Percentiles rank a stretch among this genome's conserved stretches.
phyloP scores from a whole-genome alignment of 1,140 invertebrate genomes.

The Parapsyche elsis region DNA sequence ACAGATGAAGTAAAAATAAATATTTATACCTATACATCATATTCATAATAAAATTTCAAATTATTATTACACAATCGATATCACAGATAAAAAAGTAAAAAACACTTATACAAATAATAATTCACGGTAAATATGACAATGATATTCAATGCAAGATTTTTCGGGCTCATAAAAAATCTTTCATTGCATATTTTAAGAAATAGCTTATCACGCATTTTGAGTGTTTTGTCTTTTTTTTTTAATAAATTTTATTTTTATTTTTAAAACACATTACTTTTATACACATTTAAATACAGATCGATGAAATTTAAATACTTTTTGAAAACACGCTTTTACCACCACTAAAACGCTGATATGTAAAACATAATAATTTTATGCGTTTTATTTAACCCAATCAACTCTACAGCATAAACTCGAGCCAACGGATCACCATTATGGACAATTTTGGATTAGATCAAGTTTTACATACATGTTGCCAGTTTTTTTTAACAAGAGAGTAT shows the following conservation, averaged over 20 bases:
- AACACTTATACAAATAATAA: constrained; percentile 31
- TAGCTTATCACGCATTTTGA: background rate
- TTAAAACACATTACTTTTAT: background rate
- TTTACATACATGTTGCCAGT: too few relatives aligned
- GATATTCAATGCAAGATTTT: constrained; percentile 55
- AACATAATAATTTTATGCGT: too few relatives aligned
- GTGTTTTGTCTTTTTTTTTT: background rate
- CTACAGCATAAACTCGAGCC: too few relatives aligned
- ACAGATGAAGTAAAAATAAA: background rate
- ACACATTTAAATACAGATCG: background rate
- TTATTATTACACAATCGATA: constrained; percentile 19
- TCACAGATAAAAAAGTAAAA: constrained; percentile 46
- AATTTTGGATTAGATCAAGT: too few relatives aligned
- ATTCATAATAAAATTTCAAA: background rate
- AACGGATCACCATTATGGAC: too few relatives aligned
- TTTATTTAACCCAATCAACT: too few relatives aligned
- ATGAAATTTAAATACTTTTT: background rate
- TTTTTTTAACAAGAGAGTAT: too few relatives aligned
- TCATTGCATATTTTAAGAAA: constrained; percentile 48
- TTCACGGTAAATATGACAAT: constrained; percentile 19
- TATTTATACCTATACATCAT: background rate
- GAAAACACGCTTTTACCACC: background rate
- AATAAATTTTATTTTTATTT: background rate
- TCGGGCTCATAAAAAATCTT: constrained; percentile 55
- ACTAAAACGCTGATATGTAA: background rate